Evolutionary conservation across 2,113 vertebrate species (phyloP), one percentile per base, ranked within the genome.

Genomic region (Pseudonaja textilis): DNA sequence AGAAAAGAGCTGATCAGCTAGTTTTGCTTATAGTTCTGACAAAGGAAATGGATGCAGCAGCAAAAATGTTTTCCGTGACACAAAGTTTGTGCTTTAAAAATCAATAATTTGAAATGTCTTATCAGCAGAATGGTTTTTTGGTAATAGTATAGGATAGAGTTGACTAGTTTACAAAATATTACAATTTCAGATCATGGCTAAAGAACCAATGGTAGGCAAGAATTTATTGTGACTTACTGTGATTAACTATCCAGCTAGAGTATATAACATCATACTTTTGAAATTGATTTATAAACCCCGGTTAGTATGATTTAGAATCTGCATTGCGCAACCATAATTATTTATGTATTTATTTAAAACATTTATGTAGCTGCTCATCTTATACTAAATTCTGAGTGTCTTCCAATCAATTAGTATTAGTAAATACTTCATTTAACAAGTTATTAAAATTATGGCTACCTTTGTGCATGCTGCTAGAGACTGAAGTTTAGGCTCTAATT

Each of bases 61-160:
- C 93, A 91, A 92, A 94, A 95, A 93, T 56, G 34, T 42, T 69
- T 93, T 88, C 87, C 95, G 95, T 90, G n/a, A 42, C 6, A 42
- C 34, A 89, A 25, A 64, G 39, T 55, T 59, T 59, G 25, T 11
- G 39, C 5, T 87, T n/a, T 57, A 69, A 61, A 90, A 90, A 45
- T n/a, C 61, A 64, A 7, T 90, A 52, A 69, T 22, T 90, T 25
- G 57, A 69, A 90, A 45, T 50, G 25, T 5, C 74, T 89, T 89
- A 55, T 22, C 6, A 20, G 5, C 22, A 54, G 20, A 22, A 50
- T 69, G 14, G 25, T 45, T 26, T 89, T 56, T 1, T 56, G 10
- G n/a, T 34, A 56, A 56, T 88, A 56, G n/a, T 34, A 18, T 22
- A 34, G 52, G 54, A 54, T 39, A 56, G 34, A 39, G 18, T 56